Evolutionary conservation across 2,797 vertebrate genomes (phyloP).

Genomic region (Helicolenus hilgendorfi): DNA sequence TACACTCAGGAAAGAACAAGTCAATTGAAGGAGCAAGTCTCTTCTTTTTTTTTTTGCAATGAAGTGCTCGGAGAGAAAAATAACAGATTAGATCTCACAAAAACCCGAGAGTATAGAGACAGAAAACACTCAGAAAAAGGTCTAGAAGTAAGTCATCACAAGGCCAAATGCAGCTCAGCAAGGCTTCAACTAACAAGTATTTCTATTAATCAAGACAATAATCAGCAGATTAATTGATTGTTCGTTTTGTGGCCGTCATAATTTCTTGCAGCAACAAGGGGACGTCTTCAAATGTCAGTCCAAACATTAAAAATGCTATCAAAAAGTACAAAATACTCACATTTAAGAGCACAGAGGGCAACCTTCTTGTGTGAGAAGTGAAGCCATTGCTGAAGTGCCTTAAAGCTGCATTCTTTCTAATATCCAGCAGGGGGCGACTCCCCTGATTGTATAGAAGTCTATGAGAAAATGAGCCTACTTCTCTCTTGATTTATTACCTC

Average conservation of each 20-base stretch:
- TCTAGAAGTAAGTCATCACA: not conserved
- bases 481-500: no score
- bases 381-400: no score
- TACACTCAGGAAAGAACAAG: not conserved
- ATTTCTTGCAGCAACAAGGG: not conserved
- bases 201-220: not conserved
- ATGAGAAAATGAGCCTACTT: no score
- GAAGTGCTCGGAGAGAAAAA: not conserved
- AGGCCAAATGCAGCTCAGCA: not conserved
- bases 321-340: not conserved
- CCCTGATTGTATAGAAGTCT: no score
- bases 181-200: not conserved
- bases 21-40: conserved; percentile 6
- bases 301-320: not conserved
- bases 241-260: not conserved
- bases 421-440: no score
- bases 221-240: not conserved
- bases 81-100: conserved; percentile 5
- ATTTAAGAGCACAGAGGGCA: no score
- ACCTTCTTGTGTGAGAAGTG: no score
- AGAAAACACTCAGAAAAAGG: not conserved
- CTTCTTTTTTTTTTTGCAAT: not conserved
- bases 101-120: not conserved
- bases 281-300: not conserved
- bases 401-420: no score